Base-by-base conservation (phyloP, 2,888 invertebrate species). In the Cenopis cana region DNA sequence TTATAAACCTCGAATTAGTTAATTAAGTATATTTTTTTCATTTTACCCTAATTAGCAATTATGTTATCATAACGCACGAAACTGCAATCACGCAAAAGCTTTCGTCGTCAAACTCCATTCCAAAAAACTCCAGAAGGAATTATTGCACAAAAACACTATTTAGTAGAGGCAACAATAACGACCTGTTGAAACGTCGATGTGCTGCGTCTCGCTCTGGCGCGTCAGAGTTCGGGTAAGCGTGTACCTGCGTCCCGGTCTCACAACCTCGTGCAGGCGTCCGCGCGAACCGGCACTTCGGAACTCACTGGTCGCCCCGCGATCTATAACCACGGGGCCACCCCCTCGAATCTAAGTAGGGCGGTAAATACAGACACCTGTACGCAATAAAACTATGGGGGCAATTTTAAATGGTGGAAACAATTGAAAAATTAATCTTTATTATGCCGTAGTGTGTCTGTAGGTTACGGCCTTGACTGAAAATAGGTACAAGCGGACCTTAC, bases 321-420 rank as follows among this genome's bases (percentile, higher is more conserved):
- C 92, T 85, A 92, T 92, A 92, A 89, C 91, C 86, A 85, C 79
- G 82, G 81, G 78, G 79, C 79, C 82, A 81, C 83, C 82, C 76
- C 81, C 74, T 78, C 80, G 87, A 29, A 85, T 88, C 88, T 61
- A 92, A 89, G 85, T 89, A 88, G 88, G 88, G 84, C 87, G 90
- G 88, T 90, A 92, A 91, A 90, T 87, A 90, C 82, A 88, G 89
- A 89, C 91, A 91, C 91, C 90, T 89, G 89, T 82, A 81, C 76
- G 81, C 74, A 79, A 67, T 71, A 67, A 71, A 71, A 67, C 71
- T 71, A 67, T 71, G 61, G 66, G 50, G 71, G 55, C 49, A 24
- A 60, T 60, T 67, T 67, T 61, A 61, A 61, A 60, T 59, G 62
- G 55, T 61, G 55, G 67, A 55, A 61, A 61, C 55, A 61, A 67